These are phyloP conservation scores for Sebastes alutus DNA, from an alignment of 2,797 vertebrate genomes.

Conservation along the genomic window DNA sequence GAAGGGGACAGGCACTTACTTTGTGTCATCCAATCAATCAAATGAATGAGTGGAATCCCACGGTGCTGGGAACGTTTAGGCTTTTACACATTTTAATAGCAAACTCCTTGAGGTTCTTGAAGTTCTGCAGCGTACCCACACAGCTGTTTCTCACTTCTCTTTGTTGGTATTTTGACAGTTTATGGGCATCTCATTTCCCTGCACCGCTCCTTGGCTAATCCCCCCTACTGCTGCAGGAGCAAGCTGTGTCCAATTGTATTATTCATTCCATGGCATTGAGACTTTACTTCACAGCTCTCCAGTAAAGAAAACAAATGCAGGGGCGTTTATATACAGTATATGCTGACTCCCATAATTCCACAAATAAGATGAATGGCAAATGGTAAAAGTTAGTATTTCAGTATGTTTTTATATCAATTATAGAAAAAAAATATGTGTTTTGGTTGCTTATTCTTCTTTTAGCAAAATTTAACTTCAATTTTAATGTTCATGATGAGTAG, in stretches of 20 bases:
- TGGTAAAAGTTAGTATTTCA: background rate
- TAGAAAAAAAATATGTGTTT: background rate
- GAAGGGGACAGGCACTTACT: conserved; percentile 40
- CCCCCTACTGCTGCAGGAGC: conserved; percentile 36
- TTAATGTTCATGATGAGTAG: background rate
- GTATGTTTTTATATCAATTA: conserved; percentile 11
- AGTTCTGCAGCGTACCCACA: background rate
- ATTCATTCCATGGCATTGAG: conserved; percentile 42
- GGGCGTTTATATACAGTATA: background rate
- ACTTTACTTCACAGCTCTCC: conserved; percentile 28
- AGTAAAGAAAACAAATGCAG: conserved; percentile 23
- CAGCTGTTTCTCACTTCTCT: conserved; percentile 25
- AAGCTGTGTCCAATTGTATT: conserved; percentile 48
- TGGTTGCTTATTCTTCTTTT: background rate
- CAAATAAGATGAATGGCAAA: conserved; percentile 3
- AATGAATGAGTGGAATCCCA: conserved; percentile 42
- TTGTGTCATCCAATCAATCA: conserved; percentile 52
- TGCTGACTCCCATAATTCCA: conserved; percentile 2
- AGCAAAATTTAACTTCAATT: background rate
- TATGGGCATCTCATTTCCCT: conserved; percentile 57
- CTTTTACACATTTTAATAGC: conserved; percentile 34
- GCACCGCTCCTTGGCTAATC: conserved; percentile 26
- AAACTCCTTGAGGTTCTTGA: conserved; percentile 17
- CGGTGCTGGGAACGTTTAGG: conserved; percentile 22
- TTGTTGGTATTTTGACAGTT: conserved; percentile 56